Percentiles rank a stretch among this genome's conserved stretches.
Evolutionary conservation across 2,797 vertebrate species (phyloP).

Genomic region (Pipistrellus pipistrellus): DNA sequence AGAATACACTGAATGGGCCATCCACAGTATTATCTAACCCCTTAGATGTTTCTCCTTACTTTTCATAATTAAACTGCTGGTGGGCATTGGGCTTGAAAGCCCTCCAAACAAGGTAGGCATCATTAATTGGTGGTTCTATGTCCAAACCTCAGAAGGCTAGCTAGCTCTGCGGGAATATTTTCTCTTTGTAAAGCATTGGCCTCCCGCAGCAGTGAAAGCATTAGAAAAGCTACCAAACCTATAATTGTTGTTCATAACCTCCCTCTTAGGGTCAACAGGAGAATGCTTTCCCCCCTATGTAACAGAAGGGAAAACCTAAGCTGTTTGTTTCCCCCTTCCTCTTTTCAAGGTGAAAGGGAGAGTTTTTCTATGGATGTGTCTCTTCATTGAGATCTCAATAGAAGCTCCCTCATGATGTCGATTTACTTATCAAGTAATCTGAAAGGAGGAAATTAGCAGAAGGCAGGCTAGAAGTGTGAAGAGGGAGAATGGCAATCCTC

Average conservation of each 20-base stretch:
- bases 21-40: background rate
- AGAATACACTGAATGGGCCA: background rate
- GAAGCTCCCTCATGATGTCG: background rate
- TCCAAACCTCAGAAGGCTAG: background rate
- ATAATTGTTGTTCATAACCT: background rate
- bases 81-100: background rate
- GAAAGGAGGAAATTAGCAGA: slow-evolving; percentile 17
- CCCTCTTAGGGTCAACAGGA: background rate
- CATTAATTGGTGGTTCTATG: background rate
- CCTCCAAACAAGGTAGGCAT: background rate
- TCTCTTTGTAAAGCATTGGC: background rate
- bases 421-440: background rate
- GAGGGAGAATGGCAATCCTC: background rate
- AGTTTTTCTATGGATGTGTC: background rate
- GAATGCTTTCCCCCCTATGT: background rate
- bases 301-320: background rate
- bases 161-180: background rate
- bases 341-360: background rate
- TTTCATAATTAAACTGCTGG: background rate
- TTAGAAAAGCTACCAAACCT: background rate
- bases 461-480: background rate
- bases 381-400: background rate
- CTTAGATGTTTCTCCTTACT: background rate
- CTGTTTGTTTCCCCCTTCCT: background rate
- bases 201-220: background rate